Conservation (phyloP, 2,888 invertebrate genomes). For the Melanotus villosus region DNA sequence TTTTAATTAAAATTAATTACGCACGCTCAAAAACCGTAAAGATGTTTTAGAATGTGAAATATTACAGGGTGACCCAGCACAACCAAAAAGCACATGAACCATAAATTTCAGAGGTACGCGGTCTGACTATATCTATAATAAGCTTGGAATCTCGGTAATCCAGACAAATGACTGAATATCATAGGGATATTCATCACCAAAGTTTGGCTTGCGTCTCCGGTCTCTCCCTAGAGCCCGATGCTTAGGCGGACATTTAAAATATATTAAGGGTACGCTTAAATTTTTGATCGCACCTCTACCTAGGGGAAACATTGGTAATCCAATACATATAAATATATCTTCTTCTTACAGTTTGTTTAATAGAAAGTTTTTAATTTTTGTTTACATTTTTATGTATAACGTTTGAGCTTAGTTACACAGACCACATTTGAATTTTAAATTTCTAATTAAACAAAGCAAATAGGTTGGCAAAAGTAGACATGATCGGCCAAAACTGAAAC, state of each 20-base stretch:
- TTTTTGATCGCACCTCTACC: no score
- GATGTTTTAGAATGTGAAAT: not conserved
- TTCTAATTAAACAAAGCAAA: no score
- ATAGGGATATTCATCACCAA: slow-evolving; percentile 41
- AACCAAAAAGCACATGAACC: slow-evolving; percentile 35
- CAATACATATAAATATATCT: no score
- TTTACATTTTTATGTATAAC: no score
- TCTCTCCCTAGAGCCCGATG: slow-evolving; percentile 14
- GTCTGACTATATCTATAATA: slow-evolving; percentile 39
- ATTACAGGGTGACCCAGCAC: not conserved
- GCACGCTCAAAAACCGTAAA: not conserved
- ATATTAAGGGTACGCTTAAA: slow-evolving; percentile 8
- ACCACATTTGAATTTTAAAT: no score
- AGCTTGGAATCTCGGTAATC: slow-evolving; percentile 39
- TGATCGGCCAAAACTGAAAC: no score
- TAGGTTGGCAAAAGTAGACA: no score
- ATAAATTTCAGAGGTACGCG: slow-evolving; percentile 39
- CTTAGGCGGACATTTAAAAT: slow-evolving; percentile 31
- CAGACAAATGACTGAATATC: slow-evolving; percentile 43
- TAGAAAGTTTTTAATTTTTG: no score
- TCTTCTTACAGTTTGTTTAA: no score
- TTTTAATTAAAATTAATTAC: slow-evolving; percentile 3
- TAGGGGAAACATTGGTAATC: no score
- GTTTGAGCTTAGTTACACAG: no score
- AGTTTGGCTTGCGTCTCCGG: slow-evolving; percentile 34